Evolutionary conservation across 1,140 invertebrate species (phyloP).

Genomic region (Drosophila mojavensis): DNA sequence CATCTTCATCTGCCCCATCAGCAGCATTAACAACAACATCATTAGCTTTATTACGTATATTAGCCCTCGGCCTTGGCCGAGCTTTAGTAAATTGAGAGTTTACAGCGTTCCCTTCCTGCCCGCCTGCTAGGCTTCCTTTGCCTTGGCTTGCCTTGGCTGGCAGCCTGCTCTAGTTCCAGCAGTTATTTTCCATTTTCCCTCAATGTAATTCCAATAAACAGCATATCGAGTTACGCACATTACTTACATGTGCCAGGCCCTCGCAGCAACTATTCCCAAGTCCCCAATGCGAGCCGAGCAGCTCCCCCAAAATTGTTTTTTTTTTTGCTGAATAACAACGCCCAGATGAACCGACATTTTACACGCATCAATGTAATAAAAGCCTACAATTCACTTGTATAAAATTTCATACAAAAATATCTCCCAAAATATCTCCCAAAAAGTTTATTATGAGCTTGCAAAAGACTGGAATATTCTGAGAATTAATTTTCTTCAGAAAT

Average conservation of each 20-base stretch:
- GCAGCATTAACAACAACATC: conserved; percentile 33
- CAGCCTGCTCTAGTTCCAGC: conserved; percentile 7
- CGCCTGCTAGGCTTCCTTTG: background rate
- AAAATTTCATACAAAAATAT: background rate
- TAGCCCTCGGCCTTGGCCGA: conserved; percentile 9
- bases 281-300: background rate
- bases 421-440: too few relatives aligned
- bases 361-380: background rate
- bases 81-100: conserved; percentile 70
- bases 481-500: too few relatives aligned
- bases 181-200: conserved; percentile 69
- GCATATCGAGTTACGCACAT: conserved; percentile 56
- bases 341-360: conserved; percentile 4
- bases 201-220: conserved; percentile 60
- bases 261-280: conserved; percentile 4
- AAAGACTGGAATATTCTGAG: too few relatives aligned
- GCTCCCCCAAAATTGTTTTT: background rate
- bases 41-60: conserved; percentile 46
- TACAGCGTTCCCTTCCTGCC: background rate
- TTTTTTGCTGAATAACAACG: conserved; percentile 8
- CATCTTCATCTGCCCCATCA: conserved; percentile 34
- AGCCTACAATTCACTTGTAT: conserved; percentile 8
- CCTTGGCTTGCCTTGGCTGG: background rate
- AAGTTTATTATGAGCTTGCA: too few relatives aligned
- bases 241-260: conserved; percentile 36